A percentile compares a stretch with the other conserved stretches of the same genome.
Evolutionary conservation across 2,888 invertebrate genomes (phyloP).

Genomic region (Bombylius discolor): DNA sequence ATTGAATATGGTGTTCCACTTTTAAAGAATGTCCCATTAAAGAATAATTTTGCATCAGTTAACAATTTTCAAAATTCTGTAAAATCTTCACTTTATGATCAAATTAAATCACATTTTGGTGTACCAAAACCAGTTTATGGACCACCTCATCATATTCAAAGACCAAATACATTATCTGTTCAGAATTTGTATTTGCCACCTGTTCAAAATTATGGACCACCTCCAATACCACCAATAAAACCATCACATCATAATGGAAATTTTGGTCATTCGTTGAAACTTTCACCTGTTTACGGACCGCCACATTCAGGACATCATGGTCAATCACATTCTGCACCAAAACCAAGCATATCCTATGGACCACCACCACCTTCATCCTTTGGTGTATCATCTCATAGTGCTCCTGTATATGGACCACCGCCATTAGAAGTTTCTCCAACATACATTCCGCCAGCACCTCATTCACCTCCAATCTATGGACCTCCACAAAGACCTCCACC

Average conservation of each 20-base stretch:
- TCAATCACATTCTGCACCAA: conserved; percentile 32
- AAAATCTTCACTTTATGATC: conserved; percentile 24
- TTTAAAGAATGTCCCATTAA: conserved; percentile 11
- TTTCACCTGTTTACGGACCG: conserved; percentile 20
- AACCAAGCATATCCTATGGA: conserved; percentile 20
- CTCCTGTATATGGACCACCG: conserved; percentile 10
- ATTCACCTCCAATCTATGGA: conserved; percentile 11
- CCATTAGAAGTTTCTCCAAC: not conserved
- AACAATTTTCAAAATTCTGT: conserved; percentile 1
- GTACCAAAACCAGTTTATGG: conserved; percentile 36
- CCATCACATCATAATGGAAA: conserved; percentile 20
- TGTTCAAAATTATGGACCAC: conserved; percentile 31
- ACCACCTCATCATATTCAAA: conserved; percentile 27
- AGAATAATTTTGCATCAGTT: conserved; percentile 11
- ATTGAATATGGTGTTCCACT: conserved; percentile 38
- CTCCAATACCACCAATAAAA: conserved; percentile 22
- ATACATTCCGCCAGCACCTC: conserved; percentile 14
- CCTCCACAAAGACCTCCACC: conserved; percentile 9
- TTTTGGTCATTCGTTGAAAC: conserved; percentile 16
- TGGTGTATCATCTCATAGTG: conserved; percentile 12
- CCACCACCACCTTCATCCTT: conserved; percentile 9
- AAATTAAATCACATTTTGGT: conserved; percentile 32
- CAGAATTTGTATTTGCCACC: conserved; percentile 36
- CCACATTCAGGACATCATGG: conserved; percentile 21
- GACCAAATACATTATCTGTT: conserved; percentile 29